Percentiles rank a stretch among this genome's conserved stretches.
These are phyloP conservation scores for Lysandra bellargus DNA, from an alignment of 2,888 invertebrate genomes.

Conservation along the genomic window DNA sequence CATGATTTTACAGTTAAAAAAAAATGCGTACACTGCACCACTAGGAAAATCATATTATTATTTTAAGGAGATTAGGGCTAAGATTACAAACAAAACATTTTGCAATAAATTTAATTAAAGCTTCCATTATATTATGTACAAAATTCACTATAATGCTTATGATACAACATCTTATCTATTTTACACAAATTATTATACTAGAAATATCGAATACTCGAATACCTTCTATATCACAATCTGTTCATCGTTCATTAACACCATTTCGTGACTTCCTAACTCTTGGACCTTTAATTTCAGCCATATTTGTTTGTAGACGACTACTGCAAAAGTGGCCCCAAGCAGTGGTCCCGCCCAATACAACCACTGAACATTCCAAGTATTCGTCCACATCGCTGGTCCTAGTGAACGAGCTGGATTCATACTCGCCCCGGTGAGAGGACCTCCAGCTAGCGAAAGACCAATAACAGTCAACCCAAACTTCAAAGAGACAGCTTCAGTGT, in stretches of 20 bases:
- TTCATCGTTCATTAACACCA: not conserved
- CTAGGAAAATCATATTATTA: not conserved
- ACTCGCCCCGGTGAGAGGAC: conserved; percentile 85
- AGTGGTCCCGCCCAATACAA: conserved; percentile 85
- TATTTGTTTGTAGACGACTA: conserved; percentile 55
- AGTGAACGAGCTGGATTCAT: conserved; percentile 87
- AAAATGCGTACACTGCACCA: not conserved
- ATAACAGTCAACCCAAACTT: conserved; percentile 85
- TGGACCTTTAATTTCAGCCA: conserved; percentile 46
- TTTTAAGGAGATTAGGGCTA: too few relatives aligned
- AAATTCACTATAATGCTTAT: not conserved
- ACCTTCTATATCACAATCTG: not conserved
- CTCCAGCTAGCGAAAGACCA: conserved; percentile 83
- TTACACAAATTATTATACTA: not conserved
- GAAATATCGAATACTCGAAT: not conserved
- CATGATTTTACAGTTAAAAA: not conserved
- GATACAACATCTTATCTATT: not conserved
- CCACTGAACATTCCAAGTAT: conserved; percentile 85
- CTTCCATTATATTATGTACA: not conserved
- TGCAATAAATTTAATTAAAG: not conserved
- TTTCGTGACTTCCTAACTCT: not conserved
- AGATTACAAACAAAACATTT: not conserved
- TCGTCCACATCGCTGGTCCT: conserved; percentile 86
- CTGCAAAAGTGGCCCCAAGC: conserved; percentile 54
- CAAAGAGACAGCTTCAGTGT: conserved; percentile 83